Base-by-base conservation (phyloP, 92 coral and sea anemone genomes). In the Zoanthus sociatus region DNA sequence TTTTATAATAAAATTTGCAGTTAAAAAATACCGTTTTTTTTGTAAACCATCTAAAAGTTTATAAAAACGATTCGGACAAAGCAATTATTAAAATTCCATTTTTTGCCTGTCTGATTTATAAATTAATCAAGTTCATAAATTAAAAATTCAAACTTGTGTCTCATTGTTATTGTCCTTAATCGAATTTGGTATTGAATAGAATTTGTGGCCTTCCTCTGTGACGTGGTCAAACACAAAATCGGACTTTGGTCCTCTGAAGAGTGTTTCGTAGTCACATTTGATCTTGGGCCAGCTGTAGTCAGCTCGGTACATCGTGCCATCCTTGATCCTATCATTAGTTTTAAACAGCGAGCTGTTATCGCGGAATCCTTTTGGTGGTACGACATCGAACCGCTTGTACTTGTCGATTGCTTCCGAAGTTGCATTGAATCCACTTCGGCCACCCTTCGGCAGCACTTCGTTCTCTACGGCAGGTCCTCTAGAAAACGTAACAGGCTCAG, bases 341-440 rank as follows among this genome's bases (percentile, higher is more conserved):
- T 96, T 93, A 78, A 96, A 96, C 76, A 96, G 92, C 76, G 92
- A 68, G 79, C 99, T 96, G 78, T 89, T 90, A 78, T 94, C 99
- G 72, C 92, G 90, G 86, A 87, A 94, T 93, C 95, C 93, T 82
- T 83, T 94, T 15, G 99, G 87, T 5, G 99, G 99, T 7, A 92
- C 87, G 0, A 92, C 96, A 42, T 94, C 92, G 86, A 94, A 95
- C 33, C 97, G 87, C 89, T 93, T 93, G 88, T 96, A 96, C 48
- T 93, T 93, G 88, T 96, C 99, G 58, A 96, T 87, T 73, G 94
- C 92, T 86, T 96, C 99, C 42, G 99, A 94, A 46, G 93, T 96
- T 37, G 83, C 93, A n/a, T 90, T 87, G 68, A 87, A 86, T 9
- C 61, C 56, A 48, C 83, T 67, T 50, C 75, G 88, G 17, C 77